phyloP scores from a whole-genome alignment of 2,797 vertebrate genomes.

The Tarsius wallacei region DNA sequence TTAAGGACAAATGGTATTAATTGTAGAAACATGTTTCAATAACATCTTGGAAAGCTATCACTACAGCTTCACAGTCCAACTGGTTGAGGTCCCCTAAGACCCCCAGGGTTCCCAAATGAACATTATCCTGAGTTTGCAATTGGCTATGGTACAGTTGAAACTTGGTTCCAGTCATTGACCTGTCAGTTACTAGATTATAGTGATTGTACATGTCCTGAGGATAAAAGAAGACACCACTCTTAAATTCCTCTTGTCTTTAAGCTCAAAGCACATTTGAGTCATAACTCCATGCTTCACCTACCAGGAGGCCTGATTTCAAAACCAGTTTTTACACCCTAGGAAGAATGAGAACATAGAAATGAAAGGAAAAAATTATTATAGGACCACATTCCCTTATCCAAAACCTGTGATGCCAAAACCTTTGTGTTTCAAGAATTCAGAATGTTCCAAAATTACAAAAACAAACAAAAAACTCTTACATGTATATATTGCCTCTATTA shows the following conservation, averaged over 20 bases:
- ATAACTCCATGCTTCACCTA: not conserved
- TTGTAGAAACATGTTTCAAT: conserved; percentile 29
- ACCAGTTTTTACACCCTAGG: not conserved
- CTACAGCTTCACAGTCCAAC: not conserved
- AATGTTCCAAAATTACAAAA: not conserved
- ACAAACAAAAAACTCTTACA: not conserved
- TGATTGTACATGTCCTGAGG: not conserved
- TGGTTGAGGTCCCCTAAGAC: not conserved
- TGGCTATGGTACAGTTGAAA: not conserved
- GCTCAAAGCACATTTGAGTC: conserved; percentile 33
- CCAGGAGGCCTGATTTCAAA: conserved; percentile 29
- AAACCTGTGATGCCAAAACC: not conserved
- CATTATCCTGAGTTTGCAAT: not conserved
- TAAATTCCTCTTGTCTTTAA: conserved; percentile 23
- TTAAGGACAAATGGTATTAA: conserved; percentile 46
- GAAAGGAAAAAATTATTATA: not conserved
- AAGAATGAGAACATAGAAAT: not conserved
- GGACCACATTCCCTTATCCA: not conserved
- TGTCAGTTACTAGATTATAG: not conserved
- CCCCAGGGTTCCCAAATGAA: not conserved
- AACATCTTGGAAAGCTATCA: conserved; percentile 5
- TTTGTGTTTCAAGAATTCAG: not conserved
- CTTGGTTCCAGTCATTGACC: not conserved
- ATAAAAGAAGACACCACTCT: conserved; percentile 29
- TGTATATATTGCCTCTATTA: not conserved